phyloP scores from a whole-genome alignment of 2,113 vertebrate genomes.

The Amazona vittata region DNA sequence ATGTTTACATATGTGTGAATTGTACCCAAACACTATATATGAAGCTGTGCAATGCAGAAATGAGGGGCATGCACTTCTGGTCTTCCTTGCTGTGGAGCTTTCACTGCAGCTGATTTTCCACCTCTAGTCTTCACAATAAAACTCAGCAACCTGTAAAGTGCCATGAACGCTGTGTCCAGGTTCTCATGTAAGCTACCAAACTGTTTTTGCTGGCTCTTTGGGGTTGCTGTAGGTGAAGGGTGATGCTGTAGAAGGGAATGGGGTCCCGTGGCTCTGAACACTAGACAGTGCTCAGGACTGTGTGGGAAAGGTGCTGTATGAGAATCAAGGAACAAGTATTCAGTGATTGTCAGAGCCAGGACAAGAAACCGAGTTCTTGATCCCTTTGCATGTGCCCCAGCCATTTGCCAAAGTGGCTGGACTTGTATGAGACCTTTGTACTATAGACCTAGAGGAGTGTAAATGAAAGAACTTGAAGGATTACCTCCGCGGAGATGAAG shows the following conservation, averaged over 20 bases:
- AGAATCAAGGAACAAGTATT: neutral
- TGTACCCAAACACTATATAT: neutral
- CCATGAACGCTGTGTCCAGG: neutral
- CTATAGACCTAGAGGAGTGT: neutral
- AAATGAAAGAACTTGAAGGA: neutral
- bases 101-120: slow-evolving; percentile 11
- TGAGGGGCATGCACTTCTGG: neutral
- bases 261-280: accelerated
- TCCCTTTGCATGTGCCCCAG: neutral
- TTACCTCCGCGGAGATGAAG: neutral
- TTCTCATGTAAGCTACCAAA: neutral
- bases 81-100: neutral
- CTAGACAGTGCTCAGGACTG: neutral
- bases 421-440: neutral
- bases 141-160: neutral
- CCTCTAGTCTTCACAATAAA: neutral
- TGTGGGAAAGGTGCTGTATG: accelerated
- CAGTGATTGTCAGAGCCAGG: neutral
- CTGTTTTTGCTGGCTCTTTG: neutral
- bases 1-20: neutral
- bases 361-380: neutral
- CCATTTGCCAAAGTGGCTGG: neutral
- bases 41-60: neutral
- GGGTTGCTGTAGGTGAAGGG: neutral
- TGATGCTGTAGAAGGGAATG: neutral